Conservation (phyloP, 1,140 invertebrate species). For the Harpegnathos saltator region DNA sequence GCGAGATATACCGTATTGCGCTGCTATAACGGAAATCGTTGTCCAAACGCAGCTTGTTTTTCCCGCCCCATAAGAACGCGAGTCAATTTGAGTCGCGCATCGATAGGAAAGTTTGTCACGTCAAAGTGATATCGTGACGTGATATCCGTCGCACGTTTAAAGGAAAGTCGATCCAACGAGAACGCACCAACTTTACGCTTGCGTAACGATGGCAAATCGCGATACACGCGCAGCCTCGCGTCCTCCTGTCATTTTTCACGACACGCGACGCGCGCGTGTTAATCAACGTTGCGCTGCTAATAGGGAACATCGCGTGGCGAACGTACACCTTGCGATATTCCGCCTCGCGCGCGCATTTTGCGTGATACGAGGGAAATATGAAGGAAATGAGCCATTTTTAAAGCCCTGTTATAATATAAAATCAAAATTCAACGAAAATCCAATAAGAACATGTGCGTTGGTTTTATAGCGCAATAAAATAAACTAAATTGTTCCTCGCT, state of each 20-base stretch:
- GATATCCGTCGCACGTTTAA: too few species aligned
- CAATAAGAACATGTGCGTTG: too few species aligned
- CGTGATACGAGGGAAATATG: background rate
- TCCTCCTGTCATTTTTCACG: background rate
- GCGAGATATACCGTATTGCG: background rate
- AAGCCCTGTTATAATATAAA: too few species aligned
- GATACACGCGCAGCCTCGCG: background rate
- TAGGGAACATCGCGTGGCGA: background rate
- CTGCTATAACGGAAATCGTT: background rate
- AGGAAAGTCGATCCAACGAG: too few species aligned
- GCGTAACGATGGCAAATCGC: background rate
- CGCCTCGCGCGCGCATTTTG: background rate
- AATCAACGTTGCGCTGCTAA: constrained; percentile 13
- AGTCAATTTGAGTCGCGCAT: too few species aligned
- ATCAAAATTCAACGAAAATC: too few species aligned
- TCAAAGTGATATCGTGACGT: too few species aligned
- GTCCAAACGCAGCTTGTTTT: background rate
- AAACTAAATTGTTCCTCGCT: too few species aligned
- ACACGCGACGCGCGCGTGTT: background rate
- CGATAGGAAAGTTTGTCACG: too few species aligned
- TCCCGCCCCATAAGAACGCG: too few species aligned
- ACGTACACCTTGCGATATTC: background rate
- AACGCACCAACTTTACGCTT: too few species aligned
- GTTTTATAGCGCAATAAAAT: too few species aligned
- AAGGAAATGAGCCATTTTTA: background rate